These are phyloP conservation scores for Tetragonula carbonaria DNA, from an alignment of 2,888 invertebrate species.

Conservation along the genomic window DNA sequence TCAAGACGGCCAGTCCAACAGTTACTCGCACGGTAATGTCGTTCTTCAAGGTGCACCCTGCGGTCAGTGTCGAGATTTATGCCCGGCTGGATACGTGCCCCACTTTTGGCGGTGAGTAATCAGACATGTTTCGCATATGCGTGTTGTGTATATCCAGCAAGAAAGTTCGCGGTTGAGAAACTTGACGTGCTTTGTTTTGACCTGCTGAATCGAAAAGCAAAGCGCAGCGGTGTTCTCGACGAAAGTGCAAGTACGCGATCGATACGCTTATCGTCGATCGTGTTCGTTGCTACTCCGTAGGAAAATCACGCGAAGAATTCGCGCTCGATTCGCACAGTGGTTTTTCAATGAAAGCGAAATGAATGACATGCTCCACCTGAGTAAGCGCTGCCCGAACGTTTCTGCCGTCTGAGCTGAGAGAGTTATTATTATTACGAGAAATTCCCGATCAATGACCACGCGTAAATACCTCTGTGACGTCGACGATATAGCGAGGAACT, in stretches of 20 bases:
- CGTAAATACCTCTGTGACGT: slow-evolving; percentile 36
- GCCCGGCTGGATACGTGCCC: slow-evolving; percentile 81
- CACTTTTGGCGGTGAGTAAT: slow-evolving; percentile 82
- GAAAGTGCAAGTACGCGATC: slow-evolving; percentile 16
- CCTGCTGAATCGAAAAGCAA: background rate
- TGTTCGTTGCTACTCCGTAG: background rate
- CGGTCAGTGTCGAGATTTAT: slow-evolving; percentile 81
- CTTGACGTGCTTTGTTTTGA: background rate
- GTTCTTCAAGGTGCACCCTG: slow-evolving; percentile 81
- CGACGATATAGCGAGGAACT: background rate
- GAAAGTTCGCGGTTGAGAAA: background rate
- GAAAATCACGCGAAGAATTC: background rate
- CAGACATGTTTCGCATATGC: slow-evolving; percentile 18
- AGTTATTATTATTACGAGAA: slow-evolving; percentile 47
- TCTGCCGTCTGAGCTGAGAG: background rate
- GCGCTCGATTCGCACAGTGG: background rate
- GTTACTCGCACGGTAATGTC: slow-evolving; percentile 73
- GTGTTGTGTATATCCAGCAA: background rate
- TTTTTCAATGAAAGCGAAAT: slow-evolving; percentile 29
- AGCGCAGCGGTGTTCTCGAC: background rate
- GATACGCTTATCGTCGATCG: background rate
- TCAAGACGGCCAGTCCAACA: slow-evolving; percentile 74
- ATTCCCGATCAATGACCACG: slow-evolving; percentile 26
- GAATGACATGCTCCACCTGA: background rate
- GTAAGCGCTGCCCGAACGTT: background rate